Evolutionary conservation across 2,888 invertebrate genomes (phyloP), one percentile per base, ranked within the genome.

Genomic region (Epinotia nisella): DNA sequence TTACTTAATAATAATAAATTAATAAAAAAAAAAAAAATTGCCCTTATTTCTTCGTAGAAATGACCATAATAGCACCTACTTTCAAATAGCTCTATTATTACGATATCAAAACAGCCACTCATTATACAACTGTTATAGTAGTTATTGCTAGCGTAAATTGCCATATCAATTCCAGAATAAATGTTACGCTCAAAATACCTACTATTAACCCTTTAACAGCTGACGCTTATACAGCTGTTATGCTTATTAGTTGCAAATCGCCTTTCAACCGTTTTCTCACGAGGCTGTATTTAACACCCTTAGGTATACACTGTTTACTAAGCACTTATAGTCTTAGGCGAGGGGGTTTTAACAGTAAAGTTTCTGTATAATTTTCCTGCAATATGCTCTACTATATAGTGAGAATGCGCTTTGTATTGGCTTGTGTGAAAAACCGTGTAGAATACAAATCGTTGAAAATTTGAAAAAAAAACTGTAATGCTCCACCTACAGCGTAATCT

Each of bases 181-280:
- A 49, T 49, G n/a, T 7, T 1, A 49, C 15, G 13, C n/a, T 49
- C 45, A 49, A 15, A 49, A 49, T 49, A 49, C 45, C 21, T 61
- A 59, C 17, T 15, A 41, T 11, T 7, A 17, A 49, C 3, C 9
- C 15, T 24, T 17, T 64, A 35, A 59, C 51, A 41, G 35, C 35
- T n/a, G 7, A 49, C 61, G 55, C 49, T 29, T 66, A 66, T 45
- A 53, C 60, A 66, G 71, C 66, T 45, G 60, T 66, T 71, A 45
- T 55, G 59, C 56, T 71, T 71, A 71, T 41, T 58, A 53, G 51
- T 53, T 55, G 60, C 66, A 66, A 71, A 71, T 71, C 65, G 71
- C 58, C 58, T 71, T 71, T 66, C 60, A 59, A 53, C 71, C 53
- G 51, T 59, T 66, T 71, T 41, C 66, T 55, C 71, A 66, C 71